phyloP scores from a whole-genome alignment of 2,113 vertebrate species.

The Nibea coibor region DNA sequence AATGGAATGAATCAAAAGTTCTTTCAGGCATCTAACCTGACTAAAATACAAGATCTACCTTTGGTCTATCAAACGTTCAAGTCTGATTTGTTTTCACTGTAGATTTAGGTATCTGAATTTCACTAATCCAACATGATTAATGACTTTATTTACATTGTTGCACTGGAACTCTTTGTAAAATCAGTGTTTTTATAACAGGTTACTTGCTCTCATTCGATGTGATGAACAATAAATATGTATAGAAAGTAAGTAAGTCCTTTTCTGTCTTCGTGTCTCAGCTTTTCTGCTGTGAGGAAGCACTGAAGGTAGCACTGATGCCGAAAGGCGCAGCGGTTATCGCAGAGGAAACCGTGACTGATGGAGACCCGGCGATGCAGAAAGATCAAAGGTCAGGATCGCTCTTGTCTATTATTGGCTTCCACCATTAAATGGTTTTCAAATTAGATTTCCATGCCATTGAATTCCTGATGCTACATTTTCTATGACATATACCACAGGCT shows the following conservation, averaged over 20 bases:
- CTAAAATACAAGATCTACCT: no score
- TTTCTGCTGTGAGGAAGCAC: constrained; percentile 26
- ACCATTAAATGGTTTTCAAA: constrained; percentile 54
- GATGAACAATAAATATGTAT: neutral
- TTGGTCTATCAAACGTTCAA: no score
- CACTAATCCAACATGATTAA: neutral
- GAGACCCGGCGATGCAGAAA: constrained; percentile 24
- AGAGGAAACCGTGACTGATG: constrained; percentile 33
- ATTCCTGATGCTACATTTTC: constrained; percentile 39
- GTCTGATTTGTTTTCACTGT: neutral
- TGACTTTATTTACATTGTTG: neutral
- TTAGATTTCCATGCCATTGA: constrained; percentile 48
- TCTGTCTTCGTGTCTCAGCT: constrained; percentile 11
- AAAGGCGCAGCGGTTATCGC: constrained; percentile 23
- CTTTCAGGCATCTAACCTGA: no score
- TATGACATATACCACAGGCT: constrained; percentile 20
- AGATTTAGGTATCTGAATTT: neutral
- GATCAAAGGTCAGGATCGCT: constrained; percentile 67
- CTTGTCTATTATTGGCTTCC: constrained; percentile 40
- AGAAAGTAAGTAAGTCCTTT: neutral
- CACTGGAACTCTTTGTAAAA: neutral
- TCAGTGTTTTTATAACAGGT: neutral
- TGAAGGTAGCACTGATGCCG: constrained; percentile 13
- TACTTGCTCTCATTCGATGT: no score
- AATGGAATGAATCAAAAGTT: no score